phyloP scores from a whole-genome alignment of 2,888 invertebrate species.

The Latheticus oryzae region DNA sequence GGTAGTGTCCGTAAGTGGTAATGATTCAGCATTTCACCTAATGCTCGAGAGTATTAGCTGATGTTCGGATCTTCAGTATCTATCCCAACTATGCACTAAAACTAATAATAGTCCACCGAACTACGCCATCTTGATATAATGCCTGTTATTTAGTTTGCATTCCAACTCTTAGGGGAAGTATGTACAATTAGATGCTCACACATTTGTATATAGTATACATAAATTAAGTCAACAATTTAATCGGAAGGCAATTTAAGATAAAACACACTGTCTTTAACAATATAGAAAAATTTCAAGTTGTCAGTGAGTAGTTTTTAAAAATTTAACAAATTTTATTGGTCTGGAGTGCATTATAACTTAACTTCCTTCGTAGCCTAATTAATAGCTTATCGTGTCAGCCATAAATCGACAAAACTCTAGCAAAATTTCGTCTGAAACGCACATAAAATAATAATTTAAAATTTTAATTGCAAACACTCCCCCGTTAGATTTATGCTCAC shows the following conservation, averaged over 20 bases:
- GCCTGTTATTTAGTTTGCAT: constrained; percentile 22
- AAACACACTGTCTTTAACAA: no score
- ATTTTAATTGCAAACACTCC: constrained; percentile 37
- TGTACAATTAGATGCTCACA: neutral
- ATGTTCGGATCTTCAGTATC: constrained; percentile 40
- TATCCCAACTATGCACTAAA: constrained; percentile 44
- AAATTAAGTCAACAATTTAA: no score
- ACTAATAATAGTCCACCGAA: constrained; percentile 44
- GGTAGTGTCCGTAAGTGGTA: constrained; percentile 34
- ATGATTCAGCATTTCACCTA: constrained; percentile 42
- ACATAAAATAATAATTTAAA: constrained; percentile 36
- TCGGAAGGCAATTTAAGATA: no score
- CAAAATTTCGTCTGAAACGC: constrained; percentile 30
- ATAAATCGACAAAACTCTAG: constrained; percentile 30
- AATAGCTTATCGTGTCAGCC: constrained; percentile 27
- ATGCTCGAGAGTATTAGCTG: constrained; percentile 44
- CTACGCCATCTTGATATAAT: constrained; percentile 35
- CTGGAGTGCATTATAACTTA: no score
- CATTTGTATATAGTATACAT: no score
- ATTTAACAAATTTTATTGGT: no score
- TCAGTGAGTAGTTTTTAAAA: no score
- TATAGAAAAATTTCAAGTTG: no score
- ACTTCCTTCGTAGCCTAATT: no score
- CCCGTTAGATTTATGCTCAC: constrained; percentile 37
- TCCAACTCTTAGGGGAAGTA: constrained; percentile 1